Conservation (phyloP, 2,113 vertebrate species). For the Etia nguti region DNA sequence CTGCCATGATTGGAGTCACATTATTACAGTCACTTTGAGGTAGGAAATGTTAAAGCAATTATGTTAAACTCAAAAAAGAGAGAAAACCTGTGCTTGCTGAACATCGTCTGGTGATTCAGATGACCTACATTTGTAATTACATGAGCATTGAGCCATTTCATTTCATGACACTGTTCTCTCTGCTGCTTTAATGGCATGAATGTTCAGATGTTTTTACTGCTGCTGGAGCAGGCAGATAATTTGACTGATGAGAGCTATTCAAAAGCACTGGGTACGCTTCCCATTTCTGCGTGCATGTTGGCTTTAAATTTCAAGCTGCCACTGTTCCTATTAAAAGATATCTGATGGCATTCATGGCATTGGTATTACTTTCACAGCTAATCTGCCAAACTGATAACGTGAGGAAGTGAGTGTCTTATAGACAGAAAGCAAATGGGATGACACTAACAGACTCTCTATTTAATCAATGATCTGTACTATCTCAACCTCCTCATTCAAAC, state of each 20-base stretch:
- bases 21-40: conserved; percentile 7
- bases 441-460: conserved; percentile 46
- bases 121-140: conserved; percentile 28
- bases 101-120: background rate
- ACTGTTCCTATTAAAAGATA: conserved; percentile 44
- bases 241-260: conserved; percentile 40
- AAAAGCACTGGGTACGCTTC: background rate
- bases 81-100: background rate
- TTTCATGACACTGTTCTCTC: background rate
- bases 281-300: background rate
- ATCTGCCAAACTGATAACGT: conserved; percentile 57
- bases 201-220: conserved; percentile 4
- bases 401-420: conserved; percentile 52
- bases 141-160: background rate
- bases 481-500: conserved; percentile 42
- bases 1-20: background rate
- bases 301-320: conserved; percentile 12
- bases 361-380: conserved; percentile 51
- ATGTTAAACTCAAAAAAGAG: background rate
- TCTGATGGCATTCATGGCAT: conserved; percentile 47
- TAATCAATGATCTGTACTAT: conserved; percentile 52
- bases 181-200: background rate
- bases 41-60: background rate
- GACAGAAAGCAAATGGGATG: conserved; percentile 42
- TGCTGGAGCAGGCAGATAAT: conserved; percentile 13